Evolutionary conservation across 2,888 invertebrate species (phyloP).

Genomic region (Athalia cordata): DNA sequence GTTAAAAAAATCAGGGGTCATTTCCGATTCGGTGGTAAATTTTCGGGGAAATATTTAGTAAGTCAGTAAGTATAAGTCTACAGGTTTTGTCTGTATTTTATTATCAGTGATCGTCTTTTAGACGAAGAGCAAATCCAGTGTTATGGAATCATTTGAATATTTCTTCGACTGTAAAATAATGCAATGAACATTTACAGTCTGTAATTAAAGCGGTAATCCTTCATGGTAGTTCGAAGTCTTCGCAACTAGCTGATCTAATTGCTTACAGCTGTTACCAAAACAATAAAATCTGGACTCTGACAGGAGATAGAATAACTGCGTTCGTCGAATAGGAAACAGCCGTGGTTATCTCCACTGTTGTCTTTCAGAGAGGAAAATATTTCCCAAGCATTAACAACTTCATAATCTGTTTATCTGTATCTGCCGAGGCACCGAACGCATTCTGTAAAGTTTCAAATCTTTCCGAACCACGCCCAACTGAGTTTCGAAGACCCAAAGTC

Average conservation of each 20-base stretch:
- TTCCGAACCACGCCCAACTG: conserved; percentile 21
- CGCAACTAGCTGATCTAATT: not conserved
- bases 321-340: not conserved
- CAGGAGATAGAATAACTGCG: not conserved
- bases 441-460: conserved; percentile 6
- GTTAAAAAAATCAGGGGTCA: conserved; percentile 25
- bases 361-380: conserved; percentile 1
- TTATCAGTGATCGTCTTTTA: too few species aligned
- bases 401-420: conserved; percentile 21
- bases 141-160: too few species aligned
- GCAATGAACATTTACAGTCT: too few species aligned
- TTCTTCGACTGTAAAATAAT: too few species aligned
- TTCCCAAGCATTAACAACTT: not conserved
- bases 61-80: too few species aligned
- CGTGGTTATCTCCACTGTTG: not conserved
- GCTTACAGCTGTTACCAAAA: conserved; percentile 10
- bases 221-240: too few species aligned
- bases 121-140: too few species aligned
- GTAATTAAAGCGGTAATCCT: too few species aligned
- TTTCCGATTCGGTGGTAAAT: conserved; percentile 3
- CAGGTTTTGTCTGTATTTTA: too few species aligned
- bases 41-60: too few species aligned
- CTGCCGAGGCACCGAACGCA: not conserved
- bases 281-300: conserved; percentile 1
- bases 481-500: not conserved